These are phyloP conservation scores for Acleris laterana DNA, from an alignment of 2,888 invertebrate species.

Conservation along the genomic window DNA sequence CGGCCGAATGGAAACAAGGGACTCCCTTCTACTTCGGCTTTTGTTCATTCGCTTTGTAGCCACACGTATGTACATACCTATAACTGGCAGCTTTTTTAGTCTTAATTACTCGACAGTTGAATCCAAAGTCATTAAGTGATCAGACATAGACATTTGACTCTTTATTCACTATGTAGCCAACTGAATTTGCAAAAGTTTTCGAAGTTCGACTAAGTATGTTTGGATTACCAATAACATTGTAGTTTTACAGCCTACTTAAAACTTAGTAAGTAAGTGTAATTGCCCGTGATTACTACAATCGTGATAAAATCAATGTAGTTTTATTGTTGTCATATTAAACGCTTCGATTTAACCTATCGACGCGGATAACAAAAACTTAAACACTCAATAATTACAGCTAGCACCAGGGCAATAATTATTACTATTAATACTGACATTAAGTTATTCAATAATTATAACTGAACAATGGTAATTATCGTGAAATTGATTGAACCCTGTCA, in stretches of 20 bases:
- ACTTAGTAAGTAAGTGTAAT: neutral
- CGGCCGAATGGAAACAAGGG: slow-evolving; percentile 69
- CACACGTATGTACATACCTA: slow-evolving; percentile 36
- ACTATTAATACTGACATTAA: slow-evolving; percentile 35
- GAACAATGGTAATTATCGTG: slow-evolving; percentile 36
- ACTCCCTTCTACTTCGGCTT: slow-evolving; percentile 63
- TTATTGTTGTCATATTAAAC: slow-evolving; percentile 26
- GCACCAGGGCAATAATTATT: slow-evolving; percentile 27
- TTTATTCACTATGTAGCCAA: neutral
- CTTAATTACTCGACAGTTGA: slow-evolving; percentile 35
- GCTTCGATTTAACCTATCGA: slow-evolving; percentile 31
- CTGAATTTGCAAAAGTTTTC: neutral
- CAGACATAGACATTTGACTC: slow-evolving; percentile 1
- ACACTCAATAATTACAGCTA: slow-evolving; percentile 34
- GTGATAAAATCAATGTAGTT: slow-evolving; percentile 22
- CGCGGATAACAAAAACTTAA: slow-evolving; percentile 25
- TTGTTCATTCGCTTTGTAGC: slow-evolving; percentile 60
- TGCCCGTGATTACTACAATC: slow-evolving; percentile 2
- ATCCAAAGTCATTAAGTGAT: slow-evolving; percentile 22
- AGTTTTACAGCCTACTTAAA: neutral
- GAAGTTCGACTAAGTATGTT: no score
- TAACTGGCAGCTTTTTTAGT: slow-evolving; percentile 31
- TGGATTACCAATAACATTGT: neutral
- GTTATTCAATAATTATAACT: slow-evolving; percentile 37
- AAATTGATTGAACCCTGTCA: slow-evolving; percentile 31